Evolutionary conservation across 64 coral and sea anemone species (phyloP).

Genomic region (Porites australiensis): DNA sequence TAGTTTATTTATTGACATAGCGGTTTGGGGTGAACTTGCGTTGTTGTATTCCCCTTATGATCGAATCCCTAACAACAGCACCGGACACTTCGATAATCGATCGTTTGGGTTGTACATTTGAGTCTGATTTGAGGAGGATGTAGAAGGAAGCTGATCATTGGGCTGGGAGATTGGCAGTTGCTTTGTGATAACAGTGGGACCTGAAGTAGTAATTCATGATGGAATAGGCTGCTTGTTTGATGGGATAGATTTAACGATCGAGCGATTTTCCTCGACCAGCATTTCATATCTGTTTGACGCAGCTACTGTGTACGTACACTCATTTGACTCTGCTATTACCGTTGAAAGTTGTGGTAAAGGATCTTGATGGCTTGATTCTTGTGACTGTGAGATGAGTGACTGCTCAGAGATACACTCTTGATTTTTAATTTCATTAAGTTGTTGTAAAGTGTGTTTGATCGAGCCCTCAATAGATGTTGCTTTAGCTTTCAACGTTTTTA

Average conservation of each 20-base stretch:
- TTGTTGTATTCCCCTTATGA: too few species aligned
- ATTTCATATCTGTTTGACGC: too few species aligned
- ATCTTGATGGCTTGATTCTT: too few species aligned
- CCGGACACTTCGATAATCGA: background rate
- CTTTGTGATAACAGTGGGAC: background rate
- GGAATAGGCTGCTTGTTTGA: background rate
- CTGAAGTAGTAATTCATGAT: background rate
- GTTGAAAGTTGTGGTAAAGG: background rate
- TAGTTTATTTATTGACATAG: slow-evolving; percentile 35
- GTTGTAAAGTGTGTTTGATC: background rate
- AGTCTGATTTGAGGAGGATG: background rate
- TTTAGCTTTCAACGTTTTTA: background rate
- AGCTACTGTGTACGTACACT: background rate
- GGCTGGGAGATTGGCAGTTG: background rate
- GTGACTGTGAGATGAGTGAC: too few species aligned
- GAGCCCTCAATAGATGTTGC: background rate
- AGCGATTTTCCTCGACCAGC: background rate
- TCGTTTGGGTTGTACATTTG: background rate
- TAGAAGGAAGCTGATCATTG: background rate
- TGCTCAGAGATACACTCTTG: too few species aligned
- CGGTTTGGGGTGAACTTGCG: slow-evolving; percentile 3
- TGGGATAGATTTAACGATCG: background rate
- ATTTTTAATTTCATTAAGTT: too few species aligned
- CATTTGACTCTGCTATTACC: background rate
- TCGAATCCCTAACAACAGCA: slow-evolving; percentile 30